Conservation (phyloP, 2,888 invertebrate genomes). For the Drosophila pullipes region DNA sequence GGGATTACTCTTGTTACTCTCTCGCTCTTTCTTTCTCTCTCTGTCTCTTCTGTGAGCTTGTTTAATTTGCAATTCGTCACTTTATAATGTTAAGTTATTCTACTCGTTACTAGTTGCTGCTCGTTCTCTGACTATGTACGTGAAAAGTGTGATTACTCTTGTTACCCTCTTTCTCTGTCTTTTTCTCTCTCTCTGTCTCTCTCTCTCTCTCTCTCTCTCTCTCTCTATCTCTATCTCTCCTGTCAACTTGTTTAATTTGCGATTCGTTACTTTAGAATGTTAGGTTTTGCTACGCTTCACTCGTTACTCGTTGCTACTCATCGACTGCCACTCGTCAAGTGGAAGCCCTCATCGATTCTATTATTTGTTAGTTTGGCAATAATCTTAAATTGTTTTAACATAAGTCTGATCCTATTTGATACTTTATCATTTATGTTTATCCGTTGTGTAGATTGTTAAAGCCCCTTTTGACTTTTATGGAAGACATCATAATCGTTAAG, state of each 20-base stretch:
- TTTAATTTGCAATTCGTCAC: background rate
- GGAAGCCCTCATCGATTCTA: background rate
- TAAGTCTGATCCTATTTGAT: background rate
- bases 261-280: background rate
- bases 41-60: background rate
- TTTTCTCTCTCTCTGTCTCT: fast-evolving
- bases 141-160: background rate
- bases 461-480: background rate
- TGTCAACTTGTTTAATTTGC: background rate
- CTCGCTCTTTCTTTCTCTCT: background rate
- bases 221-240: background rate
- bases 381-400: background rate
- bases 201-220: background rate
- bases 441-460: background rate
- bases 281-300: too few relatives aligned
- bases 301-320: background rate
- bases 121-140: background rate
- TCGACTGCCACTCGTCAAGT: background rate
- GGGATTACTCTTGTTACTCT: background rate
- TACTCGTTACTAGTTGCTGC: background rate
- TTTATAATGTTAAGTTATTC: background rate
- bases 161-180: background rate
- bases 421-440: constrained; percentile 2
- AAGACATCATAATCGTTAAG: constrained; percentile 10
- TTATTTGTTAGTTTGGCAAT: background rate